Conservation (phyloP, 1,140 invertebrate genomes). For the Micrasema longulum region DNA sequence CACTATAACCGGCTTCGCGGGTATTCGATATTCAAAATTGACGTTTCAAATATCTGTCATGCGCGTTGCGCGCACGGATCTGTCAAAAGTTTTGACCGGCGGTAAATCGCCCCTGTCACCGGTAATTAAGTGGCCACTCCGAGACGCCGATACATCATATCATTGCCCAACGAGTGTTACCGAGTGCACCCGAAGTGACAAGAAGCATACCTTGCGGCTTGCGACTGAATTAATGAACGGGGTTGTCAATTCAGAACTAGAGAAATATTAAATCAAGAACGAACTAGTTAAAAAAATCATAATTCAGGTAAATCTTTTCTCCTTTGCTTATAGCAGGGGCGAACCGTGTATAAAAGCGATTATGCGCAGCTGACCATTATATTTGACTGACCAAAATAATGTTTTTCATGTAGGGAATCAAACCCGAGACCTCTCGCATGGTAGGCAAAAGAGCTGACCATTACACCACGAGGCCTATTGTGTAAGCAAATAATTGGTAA, state of each 20-base stretch:
- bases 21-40: slow-evolving; percentile 29
- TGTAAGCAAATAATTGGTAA: no score
- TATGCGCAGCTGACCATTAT: no score
- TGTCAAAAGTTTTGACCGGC: slow-evolving; percentile 38
- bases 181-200: slow-evolving; percentile 21
- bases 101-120: slow-evolving; percentile 36
- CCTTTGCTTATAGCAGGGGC: no score
- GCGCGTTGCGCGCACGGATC: slow-evolving; percentile 24
- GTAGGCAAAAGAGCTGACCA: no score
- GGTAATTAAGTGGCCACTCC: slow-evolving; percentile 37
- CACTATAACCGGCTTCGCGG: slow-evolving; percentile 29
- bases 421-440: no score
- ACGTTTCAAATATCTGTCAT: slow-evolving; percentile 36
- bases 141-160: slow-evolving; percentile 34
- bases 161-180: slow-evolving; percentile 29
- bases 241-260: slow-evolving; percentile 19
- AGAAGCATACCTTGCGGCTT: slow-evolving; percentile 1
- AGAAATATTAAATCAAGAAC: no score
- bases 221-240: background rate
- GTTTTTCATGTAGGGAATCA: no score
- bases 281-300: no score
- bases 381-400: no score
- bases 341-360: no score
- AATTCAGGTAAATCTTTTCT: no score
- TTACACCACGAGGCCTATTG: no score